Percentiles rank a stretch among this genome's conserved stretches.
Conservation (phyloP, 2,888 invertebrate genomes). For the Willowsia nigromaculata region DNA sequence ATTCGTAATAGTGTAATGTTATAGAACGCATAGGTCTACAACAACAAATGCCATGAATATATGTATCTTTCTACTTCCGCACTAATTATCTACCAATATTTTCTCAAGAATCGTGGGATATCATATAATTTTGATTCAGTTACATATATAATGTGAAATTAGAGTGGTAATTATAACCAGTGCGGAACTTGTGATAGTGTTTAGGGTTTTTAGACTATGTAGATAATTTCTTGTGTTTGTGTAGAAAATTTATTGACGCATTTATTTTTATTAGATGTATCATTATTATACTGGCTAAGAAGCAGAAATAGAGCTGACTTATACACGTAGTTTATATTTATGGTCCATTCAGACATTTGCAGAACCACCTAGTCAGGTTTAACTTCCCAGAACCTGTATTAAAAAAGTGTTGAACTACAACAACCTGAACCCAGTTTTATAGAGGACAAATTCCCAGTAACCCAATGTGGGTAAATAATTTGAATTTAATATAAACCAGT, state of each 20-base stretch:
- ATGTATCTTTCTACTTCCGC: neutral
- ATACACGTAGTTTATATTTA: neutral
- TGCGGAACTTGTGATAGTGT: conserved; percentile 27
- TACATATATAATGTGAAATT: too few relatives aligned
- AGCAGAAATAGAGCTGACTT: neutral
- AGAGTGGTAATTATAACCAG: neutral
- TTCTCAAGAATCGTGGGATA: too few relatives aligned
- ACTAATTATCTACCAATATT: neutral
- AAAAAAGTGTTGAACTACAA: neutral
- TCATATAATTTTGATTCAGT: too few relatives aligned
- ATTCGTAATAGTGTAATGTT: neutral
- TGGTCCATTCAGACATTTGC: neutral
- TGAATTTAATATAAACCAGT: neutral
- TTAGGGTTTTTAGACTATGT: neutral
- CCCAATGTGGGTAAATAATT: too few relatives aligned
- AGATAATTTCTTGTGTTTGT: neutral
- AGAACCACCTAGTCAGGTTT: conserved; percentile 37
- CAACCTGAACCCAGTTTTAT: neutral
- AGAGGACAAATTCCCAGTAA: neutral
- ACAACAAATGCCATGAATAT: neutral
- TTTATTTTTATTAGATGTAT: conserved; percentile 17
- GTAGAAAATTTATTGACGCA: neutral
- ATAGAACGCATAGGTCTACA: neutral
- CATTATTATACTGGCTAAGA: neutral
- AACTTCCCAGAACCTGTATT: neutral